Evolutionary conservation across 2,888 invertebrate genomes (phyloP).

Genomic region (Cepaea hortensis): DNA sequence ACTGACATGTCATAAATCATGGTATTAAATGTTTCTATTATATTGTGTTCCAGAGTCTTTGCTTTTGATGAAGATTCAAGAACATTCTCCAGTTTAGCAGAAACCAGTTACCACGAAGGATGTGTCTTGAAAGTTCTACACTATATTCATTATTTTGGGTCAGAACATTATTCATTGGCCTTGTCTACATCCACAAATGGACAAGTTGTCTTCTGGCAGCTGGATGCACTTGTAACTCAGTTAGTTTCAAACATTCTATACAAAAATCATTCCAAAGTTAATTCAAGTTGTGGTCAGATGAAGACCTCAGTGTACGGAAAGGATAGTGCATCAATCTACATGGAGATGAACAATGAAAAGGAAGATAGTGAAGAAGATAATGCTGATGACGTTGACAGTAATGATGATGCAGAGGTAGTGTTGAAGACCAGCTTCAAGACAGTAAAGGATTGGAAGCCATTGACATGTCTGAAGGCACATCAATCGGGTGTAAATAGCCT

Average conservation of each 20-base stretch:
- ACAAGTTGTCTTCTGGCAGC: slow-evolving; percentile 82
- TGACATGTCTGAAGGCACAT: slow-evolving; percentile 77
- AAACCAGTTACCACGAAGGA: slow-evolving; percentile 79
- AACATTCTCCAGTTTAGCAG: slow-evolving; percentile 60
- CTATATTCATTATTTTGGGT: slow-evolving; percentile 67
- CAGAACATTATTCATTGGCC: slow-evolving; percentile 67
- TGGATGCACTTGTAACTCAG: slow-evolving; percentile 57
- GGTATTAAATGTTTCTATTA: not conserved
- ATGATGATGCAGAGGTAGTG: slow-evolving; percentile 1
- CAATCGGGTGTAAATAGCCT: slow-evolving; percentile 87
- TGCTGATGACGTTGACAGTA: not conserved
- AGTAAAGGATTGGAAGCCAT: slow-evolving; percentile 31
- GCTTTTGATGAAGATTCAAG: slow-evolving; percentile 59
- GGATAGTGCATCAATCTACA: not conserved
- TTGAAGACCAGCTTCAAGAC: not conserved
- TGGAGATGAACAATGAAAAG: not conserved
- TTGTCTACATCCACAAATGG: slow-evolving; percentile 86
- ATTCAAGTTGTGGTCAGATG: no score
- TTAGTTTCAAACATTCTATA: not conserved
- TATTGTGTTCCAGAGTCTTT: slow-evolving; percentile 57
- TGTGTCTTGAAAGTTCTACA: slow-evolving; percentile 84
- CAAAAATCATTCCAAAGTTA: not conserved
- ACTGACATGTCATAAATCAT: not conserved
- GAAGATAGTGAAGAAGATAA: not conserved
- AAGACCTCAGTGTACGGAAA: not conserved